Percentiles rank a stretch among this genome's conserved stretches.
Evolutionary conservation across 2,888 invertebrate genomes (phyloP).

Genomic region (Schizotus pectinicornis): DNA sequence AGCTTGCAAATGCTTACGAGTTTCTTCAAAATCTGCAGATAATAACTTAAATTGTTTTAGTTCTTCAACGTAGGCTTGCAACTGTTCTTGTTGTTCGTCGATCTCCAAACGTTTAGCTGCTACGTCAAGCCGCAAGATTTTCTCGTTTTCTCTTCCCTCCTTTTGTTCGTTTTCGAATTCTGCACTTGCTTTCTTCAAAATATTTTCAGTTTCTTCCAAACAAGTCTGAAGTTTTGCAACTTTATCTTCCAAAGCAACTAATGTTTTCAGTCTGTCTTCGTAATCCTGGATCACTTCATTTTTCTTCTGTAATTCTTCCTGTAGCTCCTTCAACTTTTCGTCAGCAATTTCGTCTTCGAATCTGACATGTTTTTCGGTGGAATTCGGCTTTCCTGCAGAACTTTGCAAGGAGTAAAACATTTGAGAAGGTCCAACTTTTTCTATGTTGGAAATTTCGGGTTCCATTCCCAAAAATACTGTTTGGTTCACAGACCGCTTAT

Average conservation of each 20-base stretch:
- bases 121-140: slow-evolving; percentile 63
- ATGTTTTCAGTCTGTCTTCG: slow-evolving; percentile 63
- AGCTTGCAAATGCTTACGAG: not conserved
- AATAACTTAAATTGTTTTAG: slow-evolving; percentile 1
- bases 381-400: slow-evolving; percentile 45
- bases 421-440: slow-evolving; percentile 37
- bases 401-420: slow-evolving; percentile 20
- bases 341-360: slow-evolving; percentile 62
- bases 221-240: slow-evolving; percentile 64
- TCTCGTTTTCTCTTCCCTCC: slow-evolving; percentile 61
- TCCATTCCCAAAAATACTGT: not conserved
- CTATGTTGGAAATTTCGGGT: slow-evolving; percentile 52
- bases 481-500: not conserved
- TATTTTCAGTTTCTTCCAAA: slow-evolving; percentile 63
- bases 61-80: slow-evolving; percentile 55
- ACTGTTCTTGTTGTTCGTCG: slow-evolving; percentile 62
- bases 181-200: slow-evolving; percentile 60
- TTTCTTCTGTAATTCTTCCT: slow-evolving; percentile 47
- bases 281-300: slow-evolving; percentile 64
- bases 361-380: slow-evolving; percentile 55
- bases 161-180: slow-evolving; percentile 62
- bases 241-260: slow-evolving; percentile 61
- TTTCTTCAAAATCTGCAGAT: not conserved
- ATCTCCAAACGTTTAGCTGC: slow-evolving; percentile 64
- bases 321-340: slow-evolving; percentile 42